Base-by-base conservation (phyloP, 37 sponge, comb jelly and placozoan species). In the Hormiphora californensis region DNA sequence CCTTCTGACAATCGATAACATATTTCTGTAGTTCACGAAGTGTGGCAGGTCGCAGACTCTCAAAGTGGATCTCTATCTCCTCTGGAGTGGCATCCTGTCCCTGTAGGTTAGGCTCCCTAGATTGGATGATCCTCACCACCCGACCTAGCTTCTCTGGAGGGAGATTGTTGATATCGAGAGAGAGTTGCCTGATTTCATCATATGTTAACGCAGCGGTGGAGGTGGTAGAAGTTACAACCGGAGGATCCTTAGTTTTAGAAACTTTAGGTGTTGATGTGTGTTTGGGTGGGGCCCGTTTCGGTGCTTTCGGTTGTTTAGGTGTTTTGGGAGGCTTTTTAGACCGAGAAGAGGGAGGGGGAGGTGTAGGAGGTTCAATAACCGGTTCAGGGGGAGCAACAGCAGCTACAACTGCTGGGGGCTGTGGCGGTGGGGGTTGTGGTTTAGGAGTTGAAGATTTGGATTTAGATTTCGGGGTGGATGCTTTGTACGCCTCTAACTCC, bases 61-160 rank as follows among this genome's bases (percentile, higher is more conserved):
- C 99, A 92, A 98, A 98, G 86, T 98, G 94, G 30, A 98, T 98
- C 89, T 98, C 99, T 36, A 98, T 98, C 88, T 98, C 99, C 38
- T 95, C 94, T 0, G 99, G 99, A 86, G 88, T 91, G 53, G 92
- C 89, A 85, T 98, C 99, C 89, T 94, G 92, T 0, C 95, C 89
- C 0, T 90, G 63, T 22, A 73, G 81, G 43, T 73, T 73, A 21
- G 92, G 90, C 73, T 98, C 99, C 34, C 92, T 62, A 85, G 89
- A 63, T 88, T 98, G 99, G 1, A 98, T 98, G 54, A 98, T 98
- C 69, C 95, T 91, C 1, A 95, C 99, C 25, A 98, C 99, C 23
- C 90, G 89, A 7, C 95, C 95, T 35, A 98, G 90, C 69, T 92
- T 93, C 15, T 91, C 94, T 19, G 46, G 93, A 22, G 99, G 99